Percentiles rank a stretch among this genome's conserved stretches.
Conservation (phyloP, 2,888 invertebrate genomes). For the Nomada ferruginata region DNA sequence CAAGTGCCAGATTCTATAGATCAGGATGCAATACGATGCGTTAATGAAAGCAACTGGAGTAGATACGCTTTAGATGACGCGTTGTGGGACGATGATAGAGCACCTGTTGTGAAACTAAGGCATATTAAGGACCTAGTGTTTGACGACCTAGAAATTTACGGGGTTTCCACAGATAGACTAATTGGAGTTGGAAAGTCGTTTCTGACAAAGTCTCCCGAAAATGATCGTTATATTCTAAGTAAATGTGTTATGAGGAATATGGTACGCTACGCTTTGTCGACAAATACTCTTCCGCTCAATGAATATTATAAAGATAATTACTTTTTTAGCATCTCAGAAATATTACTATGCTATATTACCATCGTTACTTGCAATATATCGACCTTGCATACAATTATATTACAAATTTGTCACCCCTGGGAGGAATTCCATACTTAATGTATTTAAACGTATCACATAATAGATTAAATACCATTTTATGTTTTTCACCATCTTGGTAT, state of each 20-base stretch:
- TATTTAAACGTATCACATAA: constrained; percentile 87
- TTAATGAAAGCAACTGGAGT: constrained; percentile 72
- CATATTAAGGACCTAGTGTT: constrained; percentile 41
- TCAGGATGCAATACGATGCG: constrained; percentile 49
- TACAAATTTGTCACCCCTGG: constrained; percentile 85
- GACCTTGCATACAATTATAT: constrained; percentile 87
- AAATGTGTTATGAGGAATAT: constrained; percentile 85
- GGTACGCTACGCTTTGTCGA: constrained; percentile 63
- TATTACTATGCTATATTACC: constrained; percentile 85
- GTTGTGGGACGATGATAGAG: constrained; percentile 72
- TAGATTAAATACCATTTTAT: constrained; percentile 85
- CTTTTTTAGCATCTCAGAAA: constrained; percentile 83
- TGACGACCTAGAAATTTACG: constrained; percentile 78
- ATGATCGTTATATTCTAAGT: constrained; percentile 85
- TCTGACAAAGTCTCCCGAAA: constrained; percentile 86
- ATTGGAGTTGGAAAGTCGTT: constrained; percentile 85
- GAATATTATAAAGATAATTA: neutral
- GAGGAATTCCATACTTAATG: constrained; percentile 86
- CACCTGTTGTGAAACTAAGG: constrained; percentile 67
- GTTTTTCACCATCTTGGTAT: constrained; percentile 87
- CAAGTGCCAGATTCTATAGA: constrained; percentile 8
- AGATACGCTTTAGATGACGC: constrained; percentile 65
- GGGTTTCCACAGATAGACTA: constrained; percentile 85
- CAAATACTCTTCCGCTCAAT: neutral
- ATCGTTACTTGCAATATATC: constrained; percentile 87